A percentile compares a stretch with the other conserved stretches of the same genome.
Evolutionary conservation across 2,113 vertebrate species (phyloP).

Genomic region (Seriola dumerili): DNA sequence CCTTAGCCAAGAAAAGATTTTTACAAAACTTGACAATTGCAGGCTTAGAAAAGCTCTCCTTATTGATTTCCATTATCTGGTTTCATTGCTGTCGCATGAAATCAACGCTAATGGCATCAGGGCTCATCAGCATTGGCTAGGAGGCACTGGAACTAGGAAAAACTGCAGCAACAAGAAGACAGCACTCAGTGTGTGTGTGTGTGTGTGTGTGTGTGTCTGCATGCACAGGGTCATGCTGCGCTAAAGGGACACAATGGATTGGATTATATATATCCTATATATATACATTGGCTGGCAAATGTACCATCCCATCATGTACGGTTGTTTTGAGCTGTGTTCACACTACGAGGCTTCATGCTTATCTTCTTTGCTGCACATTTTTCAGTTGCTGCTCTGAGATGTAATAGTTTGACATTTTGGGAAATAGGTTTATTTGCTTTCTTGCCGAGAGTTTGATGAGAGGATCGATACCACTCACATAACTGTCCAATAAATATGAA

Average conservation of each 20-base stretch:
- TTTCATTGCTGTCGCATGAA: slow-evolving; percentile 74
- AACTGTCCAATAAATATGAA: neutral
- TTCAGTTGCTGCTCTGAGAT: neutral
- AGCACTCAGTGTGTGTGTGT: neutral
- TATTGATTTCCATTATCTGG: slow-evolving; percentile 78
- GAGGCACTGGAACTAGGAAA: slow-evolving; percentile 20
- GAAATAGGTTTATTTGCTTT: neutral
- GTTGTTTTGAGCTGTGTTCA: neutral
- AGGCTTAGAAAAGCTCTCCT: slow-evolving; percentile 60
- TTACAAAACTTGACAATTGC: slow-evolving; percentile 74
- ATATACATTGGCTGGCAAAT: too few relatives aligned
- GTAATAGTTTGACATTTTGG: neutral
- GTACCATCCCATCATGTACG: neutral
- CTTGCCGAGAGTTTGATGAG: neutral
- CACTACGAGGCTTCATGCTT: neutral
- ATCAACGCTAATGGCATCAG: slow-evolving; percentile 75
- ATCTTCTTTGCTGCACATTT: neutral
- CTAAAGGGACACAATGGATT: too few relatives aligned
- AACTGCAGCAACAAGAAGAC: slow-evolving; percentile 41
- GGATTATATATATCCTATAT: too few relatives aligned
- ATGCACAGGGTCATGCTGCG: too few relatives aligned
- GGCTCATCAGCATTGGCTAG: slow-evolving; percentile 62
- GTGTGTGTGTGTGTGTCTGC: neutral
- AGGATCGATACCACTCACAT: neutral
- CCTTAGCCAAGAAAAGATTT: slow-evolving; percentile 34